A percentile compares a stretch with the other conserved stretches of the same genome.
Conservation (phyloP, 2,113 vertebrate species). For the Datnioides undecimradiatus region DNA sequence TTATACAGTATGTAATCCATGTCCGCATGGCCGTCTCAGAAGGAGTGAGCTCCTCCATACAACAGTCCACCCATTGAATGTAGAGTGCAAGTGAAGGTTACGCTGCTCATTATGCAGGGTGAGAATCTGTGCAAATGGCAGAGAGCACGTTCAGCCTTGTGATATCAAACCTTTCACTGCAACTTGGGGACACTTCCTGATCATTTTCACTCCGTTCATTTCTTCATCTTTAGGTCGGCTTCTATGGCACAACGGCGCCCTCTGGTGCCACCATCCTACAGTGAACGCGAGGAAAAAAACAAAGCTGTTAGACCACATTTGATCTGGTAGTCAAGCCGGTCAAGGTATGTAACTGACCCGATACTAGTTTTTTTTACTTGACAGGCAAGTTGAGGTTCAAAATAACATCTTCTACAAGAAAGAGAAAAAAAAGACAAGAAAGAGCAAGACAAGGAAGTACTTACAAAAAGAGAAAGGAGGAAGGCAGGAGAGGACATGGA, state of each 20-base stretch:
- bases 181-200: not conserved
- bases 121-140: constrained; percentile 29
- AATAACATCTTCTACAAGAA: no score
- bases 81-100: constrained; percentile 59
- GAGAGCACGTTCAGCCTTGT: constrained; percentile 14
- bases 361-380: not conserved
- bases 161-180: constrained; percentile 23
- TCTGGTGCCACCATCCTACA: constrained; percentile 95
- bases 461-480: constrained; percentile 99
- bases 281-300: constrained; percentile 3
- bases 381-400: not conserved
- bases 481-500: constrained; percentile 99
- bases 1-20: constrained; percentile 68
- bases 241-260: constrained; percentile 97
- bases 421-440: constrained; percentile 3
- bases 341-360: not conserved
- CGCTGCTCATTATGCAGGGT: constrained; percentile 35
- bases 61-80: constrained; percentile 33
- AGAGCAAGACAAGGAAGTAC: constrained; percentile 83
- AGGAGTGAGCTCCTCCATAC: constrained; percentile 45
- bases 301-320: not conserved
- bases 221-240: constrained; percentile 98
- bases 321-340: no score
- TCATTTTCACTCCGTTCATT: constrained; percentile 79
- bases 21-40: constrained; percentile 43